Percentiles rank a stretch among this genome's conserved stretches.
Evolutionary conservation across 2,797 vertebrate genomes (phyloP).

Genomic region (Podargus strigoides): DNA sequence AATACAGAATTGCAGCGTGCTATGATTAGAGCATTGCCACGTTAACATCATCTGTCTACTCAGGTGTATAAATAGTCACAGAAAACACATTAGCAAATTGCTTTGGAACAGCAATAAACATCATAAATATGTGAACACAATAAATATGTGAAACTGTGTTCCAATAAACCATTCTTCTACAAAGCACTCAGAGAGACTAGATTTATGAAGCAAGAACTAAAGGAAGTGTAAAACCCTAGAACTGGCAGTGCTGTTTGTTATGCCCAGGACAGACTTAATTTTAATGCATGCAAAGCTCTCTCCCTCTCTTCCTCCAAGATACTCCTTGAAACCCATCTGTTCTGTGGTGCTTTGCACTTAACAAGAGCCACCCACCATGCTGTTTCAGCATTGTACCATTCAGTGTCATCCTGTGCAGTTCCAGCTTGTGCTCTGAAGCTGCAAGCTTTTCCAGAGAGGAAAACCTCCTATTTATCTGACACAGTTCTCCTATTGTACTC

Average conservation of each 20-base stretch:
- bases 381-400: background rate
- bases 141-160: background rate
- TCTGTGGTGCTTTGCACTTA: background rate
- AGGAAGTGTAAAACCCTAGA: background rate
- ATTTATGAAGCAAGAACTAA: background rate
- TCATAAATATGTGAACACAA: background rate
- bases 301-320: background rate
- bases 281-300: background rate
- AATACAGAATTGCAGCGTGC: background rate
- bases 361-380: background rate
- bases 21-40: background rate
- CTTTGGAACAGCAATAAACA: background rate
- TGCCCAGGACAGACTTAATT: background rate
- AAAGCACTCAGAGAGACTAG: background rate
- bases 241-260: background rate
- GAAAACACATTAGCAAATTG: background rate
- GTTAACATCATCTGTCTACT: background rate
- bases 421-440: background rate
- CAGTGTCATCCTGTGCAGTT: background rate
- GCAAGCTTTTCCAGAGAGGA: background rate
- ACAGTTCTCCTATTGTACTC: background rate
- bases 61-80: background rate
- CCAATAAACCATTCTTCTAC: background rate
- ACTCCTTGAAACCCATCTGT: conserved; percentile 15
- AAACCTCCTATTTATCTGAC: background rate